Evolutionary conservation across 2,797 vertebrate genomes (phyloP), one percentile per base, ranked within the genome.

Genomic region (Parotocinclus haroldoi): DNA sequence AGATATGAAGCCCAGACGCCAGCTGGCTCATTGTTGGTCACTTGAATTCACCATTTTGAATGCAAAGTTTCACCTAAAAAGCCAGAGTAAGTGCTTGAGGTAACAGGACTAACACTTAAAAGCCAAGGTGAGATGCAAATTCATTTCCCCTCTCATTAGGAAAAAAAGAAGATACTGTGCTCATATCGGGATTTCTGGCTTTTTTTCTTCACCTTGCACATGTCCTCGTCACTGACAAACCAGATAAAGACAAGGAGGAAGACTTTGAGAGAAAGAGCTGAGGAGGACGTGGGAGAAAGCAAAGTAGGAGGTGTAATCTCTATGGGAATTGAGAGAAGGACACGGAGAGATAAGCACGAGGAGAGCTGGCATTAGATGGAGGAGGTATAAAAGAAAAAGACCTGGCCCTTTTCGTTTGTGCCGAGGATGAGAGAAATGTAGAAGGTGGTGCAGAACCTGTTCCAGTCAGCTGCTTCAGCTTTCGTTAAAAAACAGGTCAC

Each of bases 111-210:
- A 16, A 56, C 7, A 49, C 14, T 7, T 53, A 19, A 50, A 55
- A 38, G 16, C 10, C 54, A 46, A 51, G 7, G 18, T 16, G 19
- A 65, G 9, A 46, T 9, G 9, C 42, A 52, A 17, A 10, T 45
- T 4, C 44, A 38, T 9, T 49, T 10, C 5, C n/a, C 39, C 10
- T 51, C 57, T 61, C 13, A 50, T 14, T 50, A 12, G 48, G 18
- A 36, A 54, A 48, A 53, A 58, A 62, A 67, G 63, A 76, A 87
- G 85, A 88, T 88, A 79, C 85, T 86, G 79, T 78, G 77, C 71
- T 68, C 86, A 87, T 88, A 81, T 17, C 46, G 66, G 67, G 73
- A 49, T 10, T 10, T 53, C n/a, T 56, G 57, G 45, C 44, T 56
- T 72, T 66, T n/a, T 69, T 50, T 45, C 45, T 27, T 40, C n/a